Conservation (phyloP, 2,797 vertebrate genomes). For the Anas flavirostris region DNA sequence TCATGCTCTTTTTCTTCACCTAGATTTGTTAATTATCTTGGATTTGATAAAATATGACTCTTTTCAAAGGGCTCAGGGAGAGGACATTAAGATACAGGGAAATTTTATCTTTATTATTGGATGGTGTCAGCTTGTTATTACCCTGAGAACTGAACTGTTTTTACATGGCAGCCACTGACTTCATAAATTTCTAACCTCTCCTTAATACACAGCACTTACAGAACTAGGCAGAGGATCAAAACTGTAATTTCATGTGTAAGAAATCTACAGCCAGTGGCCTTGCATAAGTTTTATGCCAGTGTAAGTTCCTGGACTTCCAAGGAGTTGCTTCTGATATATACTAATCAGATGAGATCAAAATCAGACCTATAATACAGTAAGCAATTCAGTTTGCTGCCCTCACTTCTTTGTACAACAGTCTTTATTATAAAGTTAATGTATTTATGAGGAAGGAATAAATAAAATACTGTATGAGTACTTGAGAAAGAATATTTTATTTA, state of each 20-base stretch:
- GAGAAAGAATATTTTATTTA: background rate
- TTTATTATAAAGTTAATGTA: background rate
- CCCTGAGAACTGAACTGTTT: background rate
- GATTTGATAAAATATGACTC: background rate
- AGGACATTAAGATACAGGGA: background rate
- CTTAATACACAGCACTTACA: background rate
- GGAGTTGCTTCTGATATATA: background rate
- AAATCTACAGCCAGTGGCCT: background rate
- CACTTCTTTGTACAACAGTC: background rate
- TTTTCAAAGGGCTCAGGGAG: background rate
- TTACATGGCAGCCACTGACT: background rate
- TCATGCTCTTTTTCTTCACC: background rate
- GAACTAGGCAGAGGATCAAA: background rate
- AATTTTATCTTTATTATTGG: background rate
- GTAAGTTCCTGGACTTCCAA: background rate
- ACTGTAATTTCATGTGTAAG: background rate
- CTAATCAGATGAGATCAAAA: background rate
- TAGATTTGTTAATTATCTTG: constrained; percentile 5
- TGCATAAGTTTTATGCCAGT: background rate
- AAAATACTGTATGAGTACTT: background rate
- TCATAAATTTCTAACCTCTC: constrained; percentile 3
- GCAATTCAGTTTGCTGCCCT: background rate
- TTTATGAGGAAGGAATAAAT: background rate
- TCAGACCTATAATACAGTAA: background rate
- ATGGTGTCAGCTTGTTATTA: background rate